These are phyloP conservation scores for Acanthis flammea DNA, from an alignment of 2,797 vertebrate species.

Conservation along the genomic window DNA sequence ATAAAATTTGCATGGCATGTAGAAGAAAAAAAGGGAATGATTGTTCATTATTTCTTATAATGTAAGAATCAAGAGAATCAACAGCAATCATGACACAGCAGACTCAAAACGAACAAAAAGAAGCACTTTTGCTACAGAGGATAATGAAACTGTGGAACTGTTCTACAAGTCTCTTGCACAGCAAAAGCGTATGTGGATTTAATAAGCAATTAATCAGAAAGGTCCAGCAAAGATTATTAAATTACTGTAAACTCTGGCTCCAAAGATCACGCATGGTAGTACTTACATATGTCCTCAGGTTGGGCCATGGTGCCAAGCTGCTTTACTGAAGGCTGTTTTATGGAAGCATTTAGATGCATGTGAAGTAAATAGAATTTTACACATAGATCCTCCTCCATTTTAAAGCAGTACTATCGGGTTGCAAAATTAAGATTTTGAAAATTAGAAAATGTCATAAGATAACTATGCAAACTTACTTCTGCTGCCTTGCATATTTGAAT, in stretches of 20 bases:
- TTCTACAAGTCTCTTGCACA: background rate
- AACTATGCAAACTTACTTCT: background rate
- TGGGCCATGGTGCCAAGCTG: slow-evolving; percentile 11
- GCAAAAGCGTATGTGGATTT: background rate
- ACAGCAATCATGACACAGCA: background rate
- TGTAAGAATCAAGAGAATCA: background rate
- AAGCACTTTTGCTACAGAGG: background rate
- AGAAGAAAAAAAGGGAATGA: background rate
- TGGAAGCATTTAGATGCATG: slow-evolving; percentile 40
- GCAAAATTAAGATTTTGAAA: slow-evolving; percentile 56
- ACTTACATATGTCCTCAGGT: background rate
- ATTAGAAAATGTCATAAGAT: slow-evolving; percentile 6
- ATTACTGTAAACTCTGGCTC: background rate
- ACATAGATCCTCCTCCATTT: slow-evolving; percentile 38
- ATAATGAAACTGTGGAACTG: background rate
- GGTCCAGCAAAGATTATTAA: background rate
- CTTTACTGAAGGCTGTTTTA: slow-evolving; percentile 43
- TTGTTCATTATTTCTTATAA: background rate
- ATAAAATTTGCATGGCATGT: background rate
- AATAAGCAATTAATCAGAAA: background rate
- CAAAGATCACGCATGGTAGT: background rate
- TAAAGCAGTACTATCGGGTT: slow-evolving; percentile 42
- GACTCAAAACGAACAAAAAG: background rate
- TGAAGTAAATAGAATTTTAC: slow-evolving; percentile 42
- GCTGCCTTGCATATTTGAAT: background rate